Evolutionary conservation across 2,888 invertebrate species (phyloP).

Genomic region (Shargacucullia verbasci): DNA sequence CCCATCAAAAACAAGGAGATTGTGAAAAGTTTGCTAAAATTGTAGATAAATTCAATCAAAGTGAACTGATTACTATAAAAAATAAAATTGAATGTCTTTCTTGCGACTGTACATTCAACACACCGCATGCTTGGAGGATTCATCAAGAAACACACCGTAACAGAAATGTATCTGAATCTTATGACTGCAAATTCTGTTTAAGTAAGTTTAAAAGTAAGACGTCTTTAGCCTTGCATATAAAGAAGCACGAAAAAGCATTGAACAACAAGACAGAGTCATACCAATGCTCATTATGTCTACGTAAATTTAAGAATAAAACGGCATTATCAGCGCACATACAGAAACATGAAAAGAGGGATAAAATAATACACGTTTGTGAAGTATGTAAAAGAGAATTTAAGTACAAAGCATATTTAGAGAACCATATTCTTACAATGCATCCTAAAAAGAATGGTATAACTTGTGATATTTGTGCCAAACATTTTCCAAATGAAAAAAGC

Average conservation of each 20-base stretch:
- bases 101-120: constrained; percentile 58
- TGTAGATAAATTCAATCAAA: constrained; percentile 44
- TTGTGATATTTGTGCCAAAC: constrained; percentile 82
- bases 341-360: constrained; percentile 69
- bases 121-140: constrained; percentile 47
- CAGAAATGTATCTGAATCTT: neutral
- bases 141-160: constrained; percentile 50
- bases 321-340: constrained; percentile 74
- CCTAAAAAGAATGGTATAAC: constrained; percentile 80
- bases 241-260: constrained; percentile 19
- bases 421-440: constrained; percentile 84
- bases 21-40: constrained; percentile 50
- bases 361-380: constrained; percentile 69
- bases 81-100: constrained; percentile 30
- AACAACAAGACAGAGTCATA: constrained; percentile 43
- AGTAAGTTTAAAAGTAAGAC: constrained; percentile 20
- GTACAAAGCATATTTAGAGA: constrained; percentile 86
- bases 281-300: constrained; percentile 77
- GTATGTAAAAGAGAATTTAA: constrained; percentile 87
- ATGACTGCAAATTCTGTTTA: constrained; percentile 25
- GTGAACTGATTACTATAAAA: too few species aligned
- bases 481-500: constrained; percentile 78
- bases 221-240: constrained; percentile 13
- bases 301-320: constrained; percentile 74
- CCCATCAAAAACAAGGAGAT: constrained; percentile 52